Base-by-base conservation (phyloP, 2,797 vertebrate species). In the Brachyrhaphis roseni region DNA sequence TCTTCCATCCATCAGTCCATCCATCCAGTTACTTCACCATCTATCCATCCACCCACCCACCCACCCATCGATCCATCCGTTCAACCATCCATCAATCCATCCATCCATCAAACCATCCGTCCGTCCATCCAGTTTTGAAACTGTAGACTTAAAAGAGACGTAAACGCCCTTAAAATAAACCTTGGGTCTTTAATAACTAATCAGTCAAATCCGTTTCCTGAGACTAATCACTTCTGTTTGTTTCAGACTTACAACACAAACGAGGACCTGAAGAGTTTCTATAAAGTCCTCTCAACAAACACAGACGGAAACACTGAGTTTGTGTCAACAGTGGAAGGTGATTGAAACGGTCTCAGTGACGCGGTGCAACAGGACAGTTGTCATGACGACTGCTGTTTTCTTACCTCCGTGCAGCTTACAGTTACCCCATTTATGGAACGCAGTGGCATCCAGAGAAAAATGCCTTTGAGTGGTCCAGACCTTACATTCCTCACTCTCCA, bases 381-480 rank as follows among this genome's bases (percentile, higher is more conserved):
- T 34, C 31, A 8, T 8, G 7, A 41, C 39, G 8, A 5, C 7
- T 2, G 49, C 20, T 7, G 0, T 45, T 51, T 47, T 45, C 26
- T 75, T 68, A 4, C 20, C 74, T 75, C 12, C 71, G 16, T 80
- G 43, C 91, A 99, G 98, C 97, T 0, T 93, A 94, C 72, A 75
- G 93, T 55, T 98, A 96, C 43, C 98, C 98, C 0, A 77, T 99
- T 55, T 99, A 99, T 72, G 97, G 92, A 0, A 93, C 97, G 0
- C 98, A 99, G 78, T 99, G 98, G 98, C 98, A 99, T 88, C 98
- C 98, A 8, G 98, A 99, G 94, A 99, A 99, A 91, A 97, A 95
- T 55, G 90, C 96, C 4, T 99, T 96, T 73, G 98, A 99, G 82
- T 99, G 97, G 97, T 94, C 62, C 0, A 89, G 47, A 0, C 8